These are phyloP conservation scores for Mesochorus sp. DNA, from an alignment of 2,888 invertebrate genomes.

Conservation along the genomic window DNA sequence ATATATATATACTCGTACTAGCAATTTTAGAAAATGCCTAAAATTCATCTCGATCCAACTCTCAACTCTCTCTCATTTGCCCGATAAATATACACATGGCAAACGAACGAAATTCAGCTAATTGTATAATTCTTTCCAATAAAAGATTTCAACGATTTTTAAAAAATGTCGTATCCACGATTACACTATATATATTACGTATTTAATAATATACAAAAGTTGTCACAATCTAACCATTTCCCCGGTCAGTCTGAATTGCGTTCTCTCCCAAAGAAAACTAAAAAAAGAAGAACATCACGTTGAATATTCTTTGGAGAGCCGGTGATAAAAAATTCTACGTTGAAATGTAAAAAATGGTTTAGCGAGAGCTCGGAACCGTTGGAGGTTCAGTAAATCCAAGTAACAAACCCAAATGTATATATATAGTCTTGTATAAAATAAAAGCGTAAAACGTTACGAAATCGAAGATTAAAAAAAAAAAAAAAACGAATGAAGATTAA, in stretches of 20 bases:
- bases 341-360: no score
- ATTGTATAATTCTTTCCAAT: conserved; percentile 15
- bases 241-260: no score
- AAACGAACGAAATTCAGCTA: conserved; percentile 51
- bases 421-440: no score
- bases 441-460: no score
- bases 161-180: conserved; percentile 40
- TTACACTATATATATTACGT: conserved; percentile 32
- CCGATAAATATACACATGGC: conserved; percentile 15
- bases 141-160: conserved; percentile 58
- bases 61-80: background rate
- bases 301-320: no score
- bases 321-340: no score
- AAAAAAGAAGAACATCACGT: background rate
- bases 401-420: no score
- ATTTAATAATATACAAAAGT: conserved; percentile 11
- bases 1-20: conserved; percentile 38
- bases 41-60: conserved; percentile 25
- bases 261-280: background rate
- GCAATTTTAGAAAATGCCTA: conserved; percentile 55
- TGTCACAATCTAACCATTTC: conserved; percentile 16
- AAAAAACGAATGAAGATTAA: no score
- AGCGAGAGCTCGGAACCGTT: no score
- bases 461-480: no score
- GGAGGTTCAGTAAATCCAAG: no score